phyloP scores from a whole-genome alignment of 1,140 invertebrate species.

The Nasonia longicornis region DNA sequence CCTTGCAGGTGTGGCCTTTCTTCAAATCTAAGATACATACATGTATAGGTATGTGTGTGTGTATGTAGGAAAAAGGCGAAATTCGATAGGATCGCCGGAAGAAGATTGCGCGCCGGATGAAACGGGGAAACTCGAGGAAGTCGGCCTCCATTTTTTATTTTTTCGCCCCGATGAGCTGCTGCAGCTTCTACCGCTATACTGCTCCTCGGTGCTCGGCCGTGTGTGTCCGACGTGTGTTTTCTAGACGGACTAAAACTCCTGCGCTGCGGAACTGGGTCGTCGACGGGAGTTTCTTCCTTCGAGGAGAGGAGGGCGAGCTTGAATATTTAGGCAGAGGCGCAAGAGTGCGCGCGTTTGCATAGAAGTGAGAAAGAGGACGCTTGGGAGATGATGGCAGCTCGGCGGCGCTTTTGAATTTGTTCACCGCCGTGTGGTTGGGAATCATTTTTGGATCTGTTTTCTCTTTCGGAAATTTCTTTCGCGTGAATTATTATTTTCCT shows the following conservation, averaged over 20 bases:
- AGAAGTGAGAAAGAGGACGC: not conserved
- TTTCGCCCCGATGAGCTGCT: not conserved
- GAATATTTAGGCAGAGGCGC: not conserved
- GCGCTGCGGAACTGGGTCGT: not conserved
- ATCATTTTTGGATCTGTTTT: not conserved
- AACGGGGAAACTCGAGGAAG: not conserved
- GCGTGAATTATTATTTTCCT: too few species aligned
- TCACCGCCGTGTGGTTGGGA: too few species aligned
- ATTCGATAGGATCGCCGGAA: not conserved
- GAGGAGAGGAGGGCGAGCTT: not conserved
- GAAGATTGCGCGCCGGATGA: not conserved
- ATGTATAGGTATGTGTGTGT: not conserved
- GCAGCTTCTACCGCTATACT: not conserved
- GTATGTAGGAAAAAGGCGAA: not conserved
- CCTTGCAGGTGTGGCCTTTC: slow-evolving; percentile 13
- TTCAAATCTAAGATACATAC: not conserved
- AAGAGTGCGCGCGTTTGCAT: not conserved
- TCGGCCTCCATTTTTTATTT: not conserved
- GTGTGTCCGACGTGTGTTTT: not conserved
- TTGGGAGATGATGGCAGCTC: too few species aligned
- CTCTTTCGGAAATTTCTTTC: not conserved
- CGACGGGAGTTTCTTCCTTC: not conserved
- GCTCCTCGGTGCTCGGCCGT: not conserved
- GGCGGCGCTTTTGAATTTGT: not conserved
- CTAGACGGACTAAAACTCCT: not conserved